A percentile compares a stretch with the other conserved stretches of the same genome.
These are phyloP conservation scores for Drosophila pegasa DNA, from an alignment of 2,888 invertebrate genomes.

Conservation along the genomic window DNA sequence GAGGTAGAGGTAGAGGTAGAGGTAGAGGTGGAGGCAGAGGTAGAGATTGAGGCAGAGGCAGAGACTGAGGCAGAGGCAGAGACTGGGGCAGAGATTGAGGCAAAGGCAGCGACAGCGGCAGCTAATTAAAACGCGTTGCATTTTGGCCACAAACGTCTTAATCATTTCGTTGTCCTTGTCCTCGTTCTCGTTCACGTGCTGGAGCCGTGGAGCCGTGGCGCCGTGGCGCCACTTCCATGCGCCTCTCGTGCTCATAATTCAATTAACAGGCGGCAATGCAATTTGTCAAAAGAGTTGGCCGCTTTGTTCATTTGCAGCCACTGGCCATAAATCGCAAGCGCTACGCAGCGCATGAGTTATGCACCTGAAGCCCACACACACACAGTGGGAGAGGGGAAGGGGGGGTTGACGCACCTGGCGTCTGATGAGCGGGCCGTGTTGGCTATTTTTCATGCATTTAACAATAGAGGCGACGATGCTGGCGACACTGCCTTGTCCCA, in stretches of 20 bases:
- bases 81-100: too few relatives aligned
- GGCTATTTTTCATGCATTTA: slow-evolving; percentile 78
- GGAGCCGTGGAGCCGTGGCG: neutral
- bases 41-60: too few relatives aligned
- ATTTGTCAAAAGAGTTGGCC: slow-evolving; percentile 70
- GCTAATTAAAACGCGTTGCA: slow-evolving; percentile 54
- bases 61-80: too few relatives aligned
- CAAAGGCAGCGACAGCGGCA: neutral
- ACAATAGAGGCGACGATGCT: slow-evolving; percentile 60
- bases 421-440: slow-evolving; percentile 60
- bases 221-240: neutral
- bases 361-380: slow-evolving; percentile 32
- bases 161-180: neutral
- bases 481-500: slow-evolving; percentile 36
- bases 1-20: too few relatives aligned
- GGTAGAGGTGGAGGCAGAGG: too few relatives aligned
- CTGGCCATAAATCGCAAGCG: slow-evolving; percentile 63
- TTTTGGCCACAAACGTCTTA: slow-evolving; percentile 46
- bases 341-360: slow-evolving; percentile 73
- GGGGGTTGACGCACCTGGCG: slow-evolving; percentile 11
- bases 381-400: neutral
- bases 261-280: slow-evolving; percentile 72
- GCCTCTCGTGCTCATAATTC: slow-evolving; percentile 48
- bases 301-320: slow-evolving; percentile 76
- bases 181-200: neutral